Percentiles rank a stretch among this genome's conserved stretches.
These are phyloP conservation scores for Amblyraja radiata DNA, from an alignment of 2,797 vertebrate species.

Conservation along the genomic window DNA sequence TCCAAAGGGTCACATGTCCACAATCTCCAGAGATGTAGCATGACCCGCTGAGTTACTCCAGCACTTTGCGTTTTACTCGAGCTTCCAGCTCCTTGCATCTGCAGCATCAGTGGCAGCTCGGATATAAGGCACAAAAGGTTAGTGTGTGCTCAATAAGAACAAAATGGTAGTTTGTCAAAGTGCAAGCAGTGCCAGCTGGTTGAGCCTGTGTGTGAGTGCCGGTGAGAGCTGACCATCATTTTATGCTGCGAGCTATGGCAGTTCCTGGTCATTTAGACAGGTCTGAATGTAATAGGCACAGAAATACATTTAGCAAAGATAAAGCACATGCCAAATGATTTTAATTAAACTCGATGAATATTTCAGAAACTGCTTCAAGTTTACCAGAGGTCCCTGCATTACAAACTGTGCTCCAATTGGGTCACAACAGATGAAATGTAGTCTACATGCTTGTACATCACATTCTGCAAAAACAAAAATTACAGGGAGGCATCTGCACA, in stretches of 20 bases:
- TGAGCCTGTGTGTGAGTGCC: background rate
- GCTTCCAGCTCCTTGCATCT: too few species aligned
- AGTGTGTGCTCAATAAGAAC: background rate
- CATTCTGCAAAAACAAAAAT: background rate
- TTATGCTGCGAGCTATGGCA: background rate
- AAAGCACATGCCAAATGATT: background rate
- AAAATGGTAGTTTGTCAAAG: background rate
- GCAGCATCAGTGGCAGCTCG: background rate
- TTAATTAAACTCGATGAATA: too few species aligned
- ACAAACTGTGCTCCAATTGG: background rate
- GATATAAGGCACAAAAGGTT: background rate
- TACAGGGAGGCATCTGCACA: too few species aligned
- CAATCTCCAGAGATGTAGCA: too few species aligned
- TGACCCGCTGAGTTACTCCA: too few species aligned
- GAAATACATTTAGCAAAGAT: background rate
- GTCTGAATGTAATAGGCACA: background rate
- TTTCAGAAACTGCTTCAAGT: background rate
- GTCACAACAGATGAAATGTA: background rate
- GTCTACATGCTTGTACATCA: background rate
- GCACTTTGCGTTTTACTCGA: too few species aligned
- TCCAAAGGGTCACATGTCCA: too few species aligned
- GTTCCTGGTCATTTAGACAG: background rate
- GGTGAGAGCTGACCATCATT: background rate
- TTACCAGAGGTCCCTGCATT: background rate
- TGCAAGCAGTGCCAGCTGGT: background rate